Evolutionary conservation across 2,113 vertebrate species (phyloP).

Genomic region (Sebastes fasciatus): DNA sequence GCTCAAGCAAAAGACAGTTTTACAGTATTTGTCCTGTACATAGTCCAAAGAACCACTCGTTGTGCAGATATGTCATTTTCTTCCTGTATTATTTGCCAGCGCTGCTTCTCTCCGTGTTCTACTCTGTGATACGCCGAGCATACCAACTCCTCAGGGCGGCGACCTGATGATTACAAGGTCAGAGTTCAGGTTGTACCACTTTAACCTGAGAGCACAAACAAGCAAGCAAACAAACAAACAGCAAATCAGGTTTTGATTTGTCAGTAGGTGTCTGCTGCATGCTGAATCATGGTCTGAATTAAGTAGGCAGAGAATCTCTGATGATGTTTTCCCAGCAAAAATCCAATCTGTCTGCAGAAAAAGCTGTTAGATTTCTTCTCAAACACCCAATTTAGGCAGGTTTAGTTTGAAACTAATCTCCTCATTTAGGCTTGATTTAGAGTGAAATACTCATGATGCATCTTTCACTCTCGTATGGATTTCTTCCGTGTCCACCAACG

Average conservation of each 20-base stretch:
- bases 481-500: background rate
- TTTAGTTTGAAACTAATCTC: constrained; percentile 38
- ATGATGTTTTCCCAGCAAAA: constrained; percentile 48
- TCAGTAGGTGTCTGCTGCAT: constrained; percentile 16
- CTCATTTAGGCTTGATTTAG: constrained; percentile 31
- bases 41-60: background rate
- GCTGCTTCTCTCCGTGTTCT: constrained; percentile 11
- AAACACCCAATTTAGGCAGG: constrained; percentile 22
- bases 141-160: constrained; percentile 32
- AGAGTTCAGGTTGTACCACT: constrained; percentile 44
- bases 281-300: constrained; percentile 53
- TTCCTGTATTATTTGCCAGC: constrained; percentile 11
- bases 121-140: constrained; percentile 7
- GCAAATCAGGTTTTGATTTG: constrained; percentile 37
- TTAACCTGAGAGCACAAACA: constrained; percentile 53
- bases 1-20: background rate
- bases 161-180: constrained; percentile 58
- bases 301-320: constrained; percentile 41
- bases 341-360: constrained; percentile 28
- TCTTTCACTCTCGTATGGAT: background rate
- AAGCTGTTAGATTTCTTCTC: constrained; percentile 2
- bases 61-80: background rate
- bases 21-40: constrained; percentile 6
- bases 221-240: constrained; percentile 54
- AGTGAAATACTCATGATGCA: constrained; percentile 25